These are phyloP conservation scores for Oryzias celebensis DNA, from an alignment of 2,113 vertebrate genomes.

Conservation along the genomic window DNA sequence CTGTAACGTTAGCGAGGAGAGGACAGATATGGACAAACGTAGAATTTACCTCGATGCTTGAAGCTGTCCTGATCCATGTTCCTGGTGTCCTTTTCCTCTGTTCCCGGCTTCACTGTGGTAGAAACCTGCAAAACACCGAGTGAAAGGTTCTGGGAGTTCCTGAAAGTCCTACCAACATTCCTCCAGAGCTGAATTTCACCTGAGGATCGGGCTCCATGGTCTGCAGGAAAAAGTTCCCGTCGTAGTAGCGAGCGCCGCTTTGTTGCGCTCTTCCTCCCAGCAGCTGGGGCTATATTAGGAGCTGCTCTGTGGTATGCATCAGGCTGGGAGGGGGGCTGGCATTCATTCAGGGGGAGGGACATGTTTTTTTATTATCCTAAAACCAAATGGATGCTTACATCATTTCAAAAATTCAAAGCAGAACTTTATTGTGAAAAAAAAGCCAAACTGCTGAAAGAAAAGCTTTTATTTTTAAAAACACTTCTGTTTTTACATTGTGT, in stretches of 20 bases:
- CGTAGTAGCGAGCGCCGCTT: constrained; percentile 7
- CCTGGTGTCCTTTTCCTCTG: constrained; percentile 23
- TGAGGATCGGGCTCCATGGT: constrained; percentile 55
- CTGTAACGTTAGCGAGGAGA: background rate
- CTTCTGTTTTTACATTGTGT: constrained; percentile 60
- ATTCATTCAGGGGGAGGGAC: constrained; percentile 29
- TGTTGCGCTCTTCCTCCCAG: constrained; percentile 39
- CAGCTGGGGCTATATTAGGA: constrained; percentile 72
- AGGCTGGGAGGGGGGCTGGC: constrained; percentile 21
- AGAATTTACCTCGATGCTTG: too few species aligned
- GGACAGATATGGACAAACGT: background rate
- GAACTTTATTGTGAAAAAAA: background rate
- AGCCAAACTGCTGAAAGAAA: constrained; percentile 18
- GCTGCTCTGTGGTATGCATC: constrained; percentile 43
- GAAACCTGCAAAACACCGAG: constrained; percentile 40
- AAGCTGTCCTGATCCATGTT: too few species aligned
- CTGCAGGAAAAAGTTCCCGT: constrained; percentile 41
- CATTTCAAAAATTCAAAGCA: too few species aligned
- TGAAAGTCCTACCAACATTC: constrained; percentile 4
- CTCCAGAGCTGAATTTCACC: constrained; percentile 38
- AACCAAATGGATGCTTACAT: too few species aligned
- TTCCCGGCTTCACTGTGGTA: constrained; percentile 21
- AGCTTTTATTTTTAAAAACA: constrained; percentile 39
- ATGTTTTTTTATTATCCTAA: background rate
- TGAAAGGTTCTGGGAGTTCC: constrained; percentile 1